Percentiles rank a stretch among this genome's conserved stretches.
Conservation (phyloP, 2,113 vertebrate species). For the Eudyptes chrysolophus region DNA sequence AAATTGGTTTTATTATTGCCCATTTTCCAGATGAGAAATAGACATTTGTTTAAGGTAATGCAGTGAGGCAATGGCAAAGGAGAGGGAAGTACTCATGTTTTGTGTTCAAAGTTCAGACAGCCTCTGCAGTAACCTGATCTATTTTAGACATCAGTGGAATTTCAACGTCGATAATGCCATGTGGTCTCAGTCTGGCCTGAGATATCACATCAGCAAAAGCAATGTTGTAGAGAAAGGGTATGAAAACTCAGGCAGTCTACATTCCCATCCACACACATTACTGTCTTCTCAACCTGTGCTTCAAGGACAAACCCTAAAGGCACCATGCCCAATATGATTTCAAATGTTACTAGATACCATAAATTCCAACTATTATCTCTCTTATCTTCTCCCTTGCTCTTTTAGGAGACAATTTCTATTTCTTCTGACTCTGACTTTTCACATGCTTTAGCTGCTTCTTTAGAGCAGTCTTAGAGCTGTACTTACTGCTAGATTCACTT, state of each 20-base stretch:
- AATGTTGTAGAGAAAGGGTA: background rate
- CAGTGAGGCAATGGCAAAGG: background rate
- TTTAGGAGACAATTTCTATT: background rate
- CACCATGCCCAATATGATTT: background rate
- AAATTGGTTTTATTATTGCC: background rate
- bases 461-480: background rate
- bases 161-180: background rate
- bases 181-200: background rate
- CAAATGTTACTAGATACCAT: background rate
- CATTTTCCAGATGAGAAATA: background rate
- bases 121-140: background rate
- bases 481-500: background rate
- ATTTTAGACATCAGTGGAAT: background rate
- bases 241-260: background rate
- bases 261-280: background rate
- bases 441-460: background rate
- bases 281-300: background rate
- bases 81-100: background rate
- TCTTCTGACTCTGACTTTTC: background rate
- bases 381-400: background rate
- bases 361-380: background rate
- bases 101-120: background rate
- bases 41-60: background rate
- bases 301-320: background rate
- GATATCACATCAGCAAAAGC: background rate